These are phyloP conservation scores for Brachylomia viminalis DNA, from an alignment of 2,888 invertebrate genomes.

Conservation along the genomic window DNA sequence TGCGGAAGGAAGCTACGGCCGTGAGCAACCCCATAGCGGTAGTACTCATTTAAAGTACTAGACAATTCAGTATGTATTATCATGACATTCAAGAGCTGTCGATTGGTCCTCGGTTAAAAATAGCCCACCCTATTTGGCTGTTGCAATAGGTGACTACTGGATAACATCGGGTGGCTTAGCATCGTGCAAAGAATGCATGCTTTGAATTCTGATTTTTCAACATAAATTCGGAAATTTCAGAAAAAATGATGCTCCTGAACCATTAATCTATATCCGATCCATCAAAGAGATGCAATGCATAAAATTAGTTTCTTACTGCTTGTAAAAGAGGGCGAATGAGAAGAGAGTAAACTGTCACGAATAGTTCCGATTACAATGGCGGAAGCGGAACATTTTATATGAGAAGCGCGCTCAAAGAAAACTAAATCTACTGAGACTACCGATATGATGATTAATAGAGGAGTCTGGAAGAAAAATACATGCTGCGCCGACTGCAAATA, in stretches of 20 bases:
- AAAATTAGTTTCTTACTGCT: not conserved
- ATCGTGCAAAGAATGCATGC: not conserved
- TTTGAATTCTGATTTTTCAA: not conserved
- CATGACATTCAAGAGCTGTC: slow-evolving; percentile 2
- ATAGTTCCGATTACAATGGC: not conserved
- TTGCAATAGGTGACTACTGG: not conserved
- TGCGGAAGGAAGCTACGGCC: slow-evolving; percentile 54
- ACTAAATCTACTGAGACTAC: not conserved
- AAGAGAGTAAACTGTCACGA: not conserved
- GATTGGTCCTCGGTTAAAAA: slow-evolving; percentile 37
- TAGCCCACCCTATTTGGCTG: slow-evolving; percentile 26
- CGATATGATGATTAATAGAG: no score
- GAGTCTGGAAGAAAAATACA: no score
- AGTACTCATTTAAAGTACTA: slow-evolving; percentile 33
- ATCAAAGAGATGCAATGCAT: slow-evolving; percentile 1
- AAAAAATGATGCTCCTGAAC: not conserved
- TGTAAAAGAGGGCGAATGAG: not conserved
- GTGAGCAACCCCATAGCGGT: slow-evolving; percentile 42
- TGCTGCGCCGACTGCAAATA: no score
- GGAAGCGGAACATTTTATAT: not conserved
- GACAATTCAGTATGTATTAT: slow-evolving; percentile 41
- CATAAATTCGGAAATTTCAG: not conserved
- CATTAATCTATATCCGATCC: not conserved
- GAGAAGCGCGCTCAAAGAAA: not conserved
- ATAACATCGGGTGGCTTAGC: slow-evolving; percentile 18